Evolutionary conservation across 1,140 invertebrate genomes (phyloP).

Genomic region (Lordiphosa clarofinis): DNA sequence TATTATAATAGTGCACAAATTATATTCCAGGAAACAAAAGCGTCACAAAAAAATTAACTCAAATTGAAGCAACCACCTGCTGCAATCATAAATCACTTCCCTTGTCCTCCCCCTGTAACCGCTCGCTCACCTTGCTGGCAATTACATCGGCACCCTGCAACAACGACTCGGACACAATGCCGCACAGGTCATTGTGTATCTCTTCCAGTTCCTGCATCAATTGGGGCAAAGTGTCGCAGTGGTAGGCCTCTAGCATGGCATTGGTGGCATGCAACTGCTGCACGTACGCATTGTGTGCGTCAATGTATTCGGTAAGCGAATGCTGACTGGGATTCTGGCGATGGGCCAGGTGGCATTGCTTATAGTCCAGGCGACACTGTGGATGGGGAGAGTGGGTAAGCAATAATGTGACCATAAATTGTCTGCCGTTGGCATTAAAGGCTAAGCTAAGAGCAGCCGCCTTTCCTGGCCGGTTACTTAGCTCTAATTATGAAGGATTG

Average conservation of each 20-base stretch:
- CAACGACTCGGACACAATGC: slow-evolving; percentile 89
- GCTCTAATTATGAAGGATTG: background rate
- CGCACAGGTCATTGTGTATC: slow-evolving; percentile 90
- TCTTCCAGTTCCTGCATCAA: slow-evolving; percentile 92
- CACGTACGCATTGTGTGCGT: slow-evolving; percentile 95
- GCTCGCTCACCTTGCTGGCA: slow-evolving; percentile 89
- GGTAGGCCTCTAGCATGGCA: slow-evolving; percentile 88
- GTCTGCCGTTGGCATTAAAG: background rate
- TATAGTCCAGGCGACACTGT: slow-evolving; percentile 92
- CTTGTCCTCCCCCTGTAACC: background rate
- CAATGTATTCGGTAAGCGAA: slow-evolving; percentile 89
- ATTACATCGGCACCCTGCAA: slow-evolving; percentile 90
- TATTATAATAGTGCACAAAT: slow-evolving; percentile 65
- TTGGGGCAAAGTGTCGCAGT: slow-evolving; percentile 87
- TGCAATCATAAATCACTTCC: slow-evolving; percentile 47
- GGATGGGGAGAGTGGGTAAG: slow-evolving; percentile 33
- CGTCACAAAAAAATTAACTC: slow-evolving; percentile 31
- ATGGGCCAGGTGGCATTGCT: slow-evolving; percentile 88
- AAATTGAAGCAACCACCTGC: slow-evolving; percentile 19
- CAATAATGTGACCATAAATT: slow-evolving; percentile 6
- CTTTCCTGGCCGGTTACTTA: no score
- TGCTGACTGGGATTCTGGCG: slow-evolving; percentile 84
- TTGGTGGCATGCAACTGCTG: slow-evolving; percentile 95
- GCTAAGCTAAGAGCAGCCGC: background rate
- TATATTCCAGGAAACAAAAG: slow-evolving; percentile 49